Evolutionary conservation across 2,888 invertebrate genomes (phyloP).

Genomic region (Drosophila cyrtoloma): DNA sequence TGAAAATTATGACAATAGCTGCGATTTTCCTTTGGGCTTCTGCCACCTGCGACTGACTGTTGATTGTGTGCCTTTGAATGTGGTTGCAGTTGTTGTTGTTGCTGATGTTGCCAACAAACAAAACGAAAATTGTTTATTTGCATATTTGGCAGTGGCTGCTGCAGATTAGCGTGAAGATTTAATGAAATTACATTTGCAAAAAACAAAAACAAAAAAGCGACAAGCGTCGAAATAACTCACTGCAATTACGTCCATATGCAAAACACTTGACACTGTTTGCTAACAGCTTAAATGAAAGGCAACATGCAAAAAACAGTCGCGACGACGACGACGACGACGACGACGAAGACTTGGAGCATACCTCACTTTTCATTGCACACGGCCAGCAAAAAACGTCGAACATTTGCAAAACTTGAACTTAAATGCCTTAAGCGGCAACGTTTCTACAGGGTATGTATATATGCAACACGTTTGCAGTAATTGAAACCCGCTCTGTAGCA

Average conservation of each 20-base stretch:
- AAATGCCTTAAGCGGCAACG: neutral
- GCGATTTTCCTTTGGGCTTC: conserved; percentile 40
- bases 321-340: neutral
- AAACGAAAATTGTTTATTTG: conserved; percentile 65
- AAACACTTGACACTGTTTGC: conserved; percentile 36
- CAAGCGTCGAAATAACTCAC: conserved; percentile 4
- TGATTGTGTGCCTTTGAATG: conserved; percentile 55
- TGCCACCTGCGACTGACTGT: conserved; percentile 61
- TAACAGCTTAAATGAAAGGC: conserved; percentile 16
- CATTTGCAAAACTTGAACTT: neutral
- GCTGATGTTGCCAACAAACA: conserved; percentile 6
- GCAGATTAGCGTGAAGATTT: conserved; percentile 76
- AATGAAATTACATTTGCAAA: conserved; percentile 64
- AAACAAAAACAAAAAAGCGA: conserved; percentile 1
- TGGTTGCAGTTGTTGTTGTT: conserved; percentile 8
- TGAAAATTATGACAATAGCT: conserved; percentile 52
- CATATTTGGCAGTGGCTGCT: conserved; percentile 68
- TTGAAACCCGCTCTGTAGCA: conserved; percentile 23
- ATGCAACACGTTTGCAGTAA: conserved; percentile 20
- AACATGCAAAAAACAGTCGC: neutral
- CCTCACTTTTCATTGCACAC: neutral
- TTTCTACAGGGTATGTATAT: conserved; percentile 6
- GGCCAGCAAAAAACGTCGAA: neutral
- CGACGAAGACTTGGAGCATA: neutral
- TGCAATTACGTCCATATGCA: conserved; percentile 35